phyloP scores from a whole-genome alignment of 1,140 invertebrate genomes.

The Eriocheir sinensis region DNA sequence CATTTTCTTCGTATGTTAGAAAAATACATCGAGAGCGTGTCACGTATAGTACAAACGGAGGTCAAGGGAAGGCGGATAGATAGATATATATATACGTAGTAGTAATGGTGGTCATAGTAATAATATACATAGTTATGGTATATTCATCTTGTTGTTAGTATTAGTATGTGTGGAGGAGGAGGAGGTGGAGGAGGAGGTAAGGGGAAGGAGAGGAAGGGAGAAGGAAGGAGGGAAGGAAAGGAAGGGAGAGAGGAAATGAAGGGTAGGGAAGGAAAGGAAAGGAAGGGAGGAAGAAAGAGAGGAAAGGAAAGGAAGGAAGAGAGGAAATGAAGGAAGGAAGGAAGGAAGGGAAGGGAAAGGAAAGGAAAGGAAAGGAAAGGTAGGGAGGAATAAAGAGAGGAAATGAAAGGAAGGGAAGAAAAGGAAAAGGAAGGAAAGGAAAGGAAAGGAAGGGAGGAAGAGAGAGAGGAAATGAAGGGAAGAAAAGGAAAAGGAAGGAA shows the following conservation, averaged over 20 bases:
- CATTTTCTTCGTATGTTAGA: conserved; percentile 33
- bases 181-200: not conserved
- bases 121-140: not conserved
- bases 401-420: too few relatives aligned
- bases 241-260: not conserved
- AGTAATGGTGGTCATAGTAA: conserved; percentile 17
- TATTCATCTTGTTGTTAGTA: too few relatives aligned
- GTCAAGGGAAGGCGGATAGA: too few relatives aligned
- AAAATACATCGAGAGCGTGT: conserved; percentile 45
- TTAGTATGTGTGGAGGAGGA: not conserved
- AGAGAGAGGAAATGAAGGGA: not conserved
- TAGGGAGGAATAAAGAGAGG: not conserved
- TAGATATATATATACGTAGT: conserved; percentile 33
- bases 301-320: not conserved
- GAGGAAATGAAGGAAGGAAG: not conserved
- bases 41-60: conserved; percentile 55
- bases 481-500: not conserved
- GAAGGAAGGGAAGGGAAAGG: not conserved
- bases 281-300: not conserved
- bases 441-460: too few relatives aligned
- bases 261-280: not conserved
- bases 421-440: too few relatives aligned
- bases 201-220: too few relatives aligned
- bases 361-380: not conserved
- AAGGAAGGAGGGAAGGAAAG: too few relatives aligned